Evolutionary conservation across 2,113 vertebrate genomes (phyloP).

Genomic region (Loxodonta africana): DNA sequence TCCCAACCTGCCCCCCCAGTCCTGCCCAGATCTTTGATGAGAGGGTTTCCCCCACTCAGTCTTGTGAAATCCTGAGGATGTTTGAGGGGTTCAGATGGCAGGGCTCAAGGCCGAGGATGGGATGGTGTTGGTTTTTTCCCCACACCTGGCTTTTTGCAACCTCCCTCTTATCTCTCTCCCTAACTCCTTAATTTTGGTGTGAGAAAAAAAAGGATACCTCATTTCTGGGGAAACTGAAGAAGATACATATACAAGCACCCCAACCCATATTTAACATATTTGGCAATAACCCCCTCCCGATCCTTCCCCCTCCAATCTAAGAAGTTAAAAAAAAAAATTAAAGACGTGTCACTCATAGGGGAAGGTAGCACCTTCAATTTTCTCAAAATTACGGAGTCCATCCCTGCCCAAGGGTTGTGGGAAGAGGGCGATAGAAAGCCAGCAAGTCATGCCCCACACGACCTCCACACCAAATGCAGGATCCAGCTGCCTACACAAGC

Average conservation of each 20-base stretch:
- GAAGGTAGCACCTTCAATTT: constrained; percentile 40
- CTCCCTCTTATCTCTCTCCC: constrained; percentile 10
- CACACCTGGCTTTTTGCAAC: constrained; percentile 43
- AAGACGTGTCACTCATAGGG: neutral
- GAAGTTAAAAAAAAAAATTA: constrained; percentile 46
- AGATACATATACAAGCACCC: constrained; percentile 50
- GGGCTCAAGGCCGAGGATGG: constrained; percentile 50
- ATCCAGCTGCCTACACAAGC: neutral
- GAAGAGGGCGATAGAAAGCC: neutral
- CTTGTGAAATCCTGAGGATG: constrained; percentile 72
- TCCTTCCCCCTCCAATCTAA: constrained; percentile 57
- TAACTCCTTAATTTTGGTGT: constrained; percentile 62
- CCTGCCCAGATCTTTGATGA: neutral
- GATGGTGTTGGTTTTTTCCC: constrained; percentile 12
- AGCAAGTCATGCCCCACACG: neutral
- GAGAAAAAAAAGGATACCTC: constrained; percentile 32
- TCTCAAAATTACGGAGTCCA: constrained; percentile 22
- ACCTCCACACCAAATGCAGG: neutral
- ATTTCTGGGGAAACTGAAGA: constrained; percentile 66
- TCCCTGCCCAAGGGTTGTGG: neutral
- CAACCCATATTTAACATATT: constrained; percentile 61
- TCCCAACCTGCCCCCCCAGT: constrained; percentile 3
- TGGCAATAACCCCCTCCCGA: constrained; percentile 59
- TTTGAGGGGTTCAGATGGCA: constrained; percentile 48
- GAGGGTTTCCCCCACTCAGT: constrained; percentile 46